These are phyloP conservation scores for Dorcus parallelipipedus DNA, from an alignment of 2,888 invertebrate species.

Conservation along the genomic window DNA sequence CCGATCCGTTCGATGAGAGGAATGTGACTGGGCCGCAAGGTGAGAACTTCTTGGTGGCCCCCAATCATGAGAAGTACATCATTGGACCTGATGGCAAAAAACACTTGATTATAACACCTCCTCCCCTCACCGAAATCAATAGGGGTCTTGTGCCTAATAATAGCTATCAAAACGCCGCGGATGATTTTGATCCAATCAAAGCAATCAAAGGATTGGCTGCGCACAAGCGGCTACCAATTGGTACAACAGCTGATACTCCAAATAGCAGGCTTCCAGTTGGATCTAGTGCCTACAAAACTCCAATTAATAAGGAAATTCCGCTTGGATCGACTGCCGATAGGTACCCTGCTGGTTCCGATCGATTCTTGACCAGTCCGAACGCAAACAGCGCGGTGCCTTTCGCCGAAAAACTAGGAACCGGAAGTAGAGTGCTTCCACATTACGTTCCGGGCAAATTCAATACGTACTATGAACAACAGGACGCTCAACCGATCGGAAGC, in stretches of 20 bases:
- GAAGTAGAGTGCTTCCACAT: constrained; percentile 24
- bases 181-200: constrained; percentile 9
- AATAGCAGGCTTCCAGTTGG: constrained; percentile 7
- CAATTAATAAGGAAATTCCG: neutral
- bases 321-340: neutral
- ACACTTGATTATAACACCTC: constrained; percentile 5
- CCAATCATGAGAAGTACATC: constrained; percentile 11
- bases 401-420: neutral
- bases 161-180: neutral
- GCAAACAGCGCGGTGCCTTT: neutral
- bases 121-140: neutral
- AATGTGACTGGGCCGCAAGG: constrained; percentile 10
- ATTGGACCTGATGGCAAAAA: constrained; percentile 7
- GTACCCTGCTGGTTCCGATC: neutral
- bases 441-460: constrained; percentile 25
- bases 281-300: neutral
- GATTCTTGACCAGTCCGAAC: neutral
- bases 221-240: neutral
- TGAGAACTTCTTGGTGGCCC: constrained; percentile 8
- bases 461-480: constrained; percentile 23
- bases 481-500: constrained; percentile 18
- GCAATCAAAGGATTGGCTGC: neutral
- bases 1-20: constrained; percentile 10
- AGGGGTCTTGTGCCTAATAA: neutral
- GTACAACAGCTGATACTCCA: constrained; percentile 4